Percentiles rank a stretch among this genome's conserved stretches.
Conservation (phyloP, 2,888 invertebrate species). For the Caenorhabditis panamensis region DNA sequence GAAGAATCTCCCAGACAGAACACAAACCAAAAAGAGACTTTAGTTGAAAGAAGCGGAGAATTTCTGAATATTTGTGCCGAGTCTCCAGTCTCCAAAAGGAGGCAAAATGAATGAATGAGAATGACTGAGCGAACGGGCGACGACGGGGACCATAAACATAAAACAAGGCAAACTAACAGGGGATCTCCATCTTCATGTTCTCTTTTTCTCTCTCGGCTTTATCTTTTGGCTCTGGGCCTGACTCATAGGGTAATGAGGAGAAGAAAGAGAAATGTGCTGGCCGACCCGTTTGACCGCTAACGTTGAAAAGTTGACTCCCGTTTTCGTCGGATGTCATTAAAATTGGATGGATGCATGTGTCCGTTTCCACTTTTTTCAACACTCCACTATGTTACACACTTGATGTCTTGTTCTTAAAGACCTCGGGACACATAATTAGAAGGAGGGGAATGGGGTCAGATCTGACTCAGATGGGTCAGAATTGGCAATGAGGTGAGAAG, state of each 20-base stretch:
- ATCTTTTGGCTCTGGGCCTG: too few species aligned
- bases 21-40: not conserved
- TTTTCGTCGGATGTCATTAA: constrained; percentile 35
- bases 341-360: not conserved
- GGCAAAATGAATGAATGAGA: constrained; percentile 39
- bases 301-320: not conserved
- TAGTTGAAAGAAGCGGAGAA: not conserved
- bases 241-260: not conserved
- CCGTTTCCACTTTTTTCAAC: not conserved
- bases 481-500: not conserved
- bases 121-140: constrained; percentile 24
- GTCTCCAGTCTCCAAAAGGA: not conserved
- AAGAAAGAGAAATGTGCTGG: not conserved
- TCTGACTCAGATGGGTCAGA: too few species aligned
- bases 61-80: constrained; percentile 3
- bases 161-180: constrained; percentile 37
- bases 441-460: too few species aligned
- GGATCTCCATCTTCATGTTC: too few species aligned
- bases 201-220: too few species aligned
- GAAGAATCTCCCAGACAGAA: not conserved
- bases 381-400: not conserved
- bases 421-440: too few species aligned
- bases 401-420: too few species aligned
- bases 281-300: too few species aligned
- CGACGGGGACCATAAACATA: constrained; percentile 34